Evolutionary conservation across 2,888 invertebrate species (phyloP), one percentile per base, ranked within the genome.

Genomic region (Acleris laterana): DNA sequence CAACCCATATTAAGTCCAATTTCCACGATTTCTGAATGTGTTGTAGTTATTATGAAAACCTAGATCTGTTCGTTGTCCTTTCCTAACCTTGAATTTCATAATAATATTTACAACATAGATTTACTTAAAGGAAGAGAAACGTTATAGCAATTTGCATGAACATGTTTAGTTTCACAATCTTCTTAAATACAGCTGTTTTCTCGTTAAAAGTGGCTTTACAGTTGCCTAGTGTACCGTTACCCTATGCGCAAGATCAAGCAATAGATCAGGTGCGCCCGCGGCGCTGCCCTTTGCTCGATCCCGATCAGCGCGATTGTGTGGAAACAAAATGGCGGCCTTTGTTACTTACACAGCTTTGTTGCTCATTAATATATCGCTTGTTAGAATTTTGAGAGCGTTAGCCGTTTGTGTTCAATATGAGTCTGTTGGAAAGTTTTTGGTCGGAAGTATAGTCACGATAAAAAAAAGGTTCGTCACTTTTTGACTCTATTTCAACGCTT

Each of bases 241-340:
- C 60, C 55, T 64, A 53, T 28, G 19, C 13, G 46, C n/a, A 25
- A 22, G n/a, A 20, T 28, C 59, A 61, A 51, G 61, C 65, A 51
- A 65, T 61, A 66, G 66, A 62, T 61, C 61, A 61, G 22, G 16
- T 20, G 17, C 46, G 60, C 64, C 48, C 25, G 20, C 42, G 49
- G 63, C 58, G 28, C 44, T 48, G 66, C 61, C 65, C 61, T 66
- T 66, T 61, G 53, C 52, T 32, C 62, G 64, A 55, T 56, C 50
- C 57, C 55, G 60, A 60, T 61, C 55, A 55, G 42, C n/a, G 48
- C 59, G 59, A 64, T 49, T 59, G 64, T 53, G 44, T 28, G 28
- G 60, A 50, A 59, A 25, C 50, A 65, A 60, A 17, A 56, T 65
- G 60, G 60, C 59, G 32, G 17, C 42, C 22, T 56, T 11, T 55